phyloP scores from a whole-genome alignment of 2,888 invertebrate genomes.

The Smittia aterrima region DNA sequence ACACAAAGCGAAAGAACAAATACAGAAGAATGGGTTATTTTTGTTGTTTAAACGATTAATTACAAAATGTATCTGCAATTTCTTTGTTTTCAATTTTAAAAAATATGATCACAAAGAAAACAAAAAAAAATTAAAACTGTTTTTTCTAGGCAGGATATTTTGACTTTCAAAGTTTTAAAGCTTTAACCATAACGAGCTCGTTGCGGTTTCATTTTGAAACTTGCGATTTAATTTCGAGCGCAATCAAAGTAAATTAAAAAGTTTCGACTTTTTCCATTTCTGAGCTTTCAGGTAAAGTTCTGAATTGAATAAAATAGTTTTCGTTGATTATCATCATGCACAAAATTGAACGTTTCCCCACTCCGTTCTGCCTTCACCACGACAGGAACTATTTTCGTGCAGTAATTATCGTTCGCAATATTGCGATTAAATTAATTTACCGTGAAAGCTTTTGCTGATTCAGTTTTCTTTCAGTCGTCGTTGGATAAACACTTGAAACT shows the following conservation, averaged over 20 bases:
- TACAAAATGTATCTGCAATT: neutral
- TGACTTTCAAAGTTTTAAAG: neutral
- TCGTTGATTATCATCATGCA: neutral
- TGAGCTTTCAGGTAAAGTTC: neutral
- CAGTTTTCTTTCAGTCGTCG: constrained; percentile 3
- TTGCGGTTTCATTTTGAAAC: too few species aligned
- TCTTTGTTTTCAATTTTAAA: neutral
- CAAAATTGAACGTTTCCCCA: neutral
- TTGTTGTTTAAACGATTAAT: neutral
- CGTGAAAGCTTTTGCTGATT: neutral
- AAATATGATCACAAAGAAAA: neutral
- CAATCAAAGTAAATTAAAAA: neutral
- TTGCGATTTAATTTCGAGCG: neutral
- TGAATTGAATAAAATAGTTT: neutral
- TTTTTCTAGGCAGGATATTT: neutral
- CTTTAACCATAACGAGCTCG: neutral
- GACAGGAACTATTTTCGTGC: neutral
- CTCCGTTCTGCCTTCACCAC: neutral
- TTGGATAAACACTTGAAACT: neutral
- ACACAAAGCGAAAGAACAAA: neutral
- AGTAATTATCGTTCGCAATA: neutral
- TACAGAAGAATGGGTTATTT: too few species aligned
- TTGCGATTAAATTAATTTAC: constrained; percentile 7
- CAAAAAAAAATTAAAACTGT: neutral
- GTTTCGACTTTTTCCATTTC: neutral